Evolutionary conservation across 2,888 invertebrate genomes (phyloP), one percentile per base, ranked within the genome.

Genomic region (Venusia cambrica): DNA sequence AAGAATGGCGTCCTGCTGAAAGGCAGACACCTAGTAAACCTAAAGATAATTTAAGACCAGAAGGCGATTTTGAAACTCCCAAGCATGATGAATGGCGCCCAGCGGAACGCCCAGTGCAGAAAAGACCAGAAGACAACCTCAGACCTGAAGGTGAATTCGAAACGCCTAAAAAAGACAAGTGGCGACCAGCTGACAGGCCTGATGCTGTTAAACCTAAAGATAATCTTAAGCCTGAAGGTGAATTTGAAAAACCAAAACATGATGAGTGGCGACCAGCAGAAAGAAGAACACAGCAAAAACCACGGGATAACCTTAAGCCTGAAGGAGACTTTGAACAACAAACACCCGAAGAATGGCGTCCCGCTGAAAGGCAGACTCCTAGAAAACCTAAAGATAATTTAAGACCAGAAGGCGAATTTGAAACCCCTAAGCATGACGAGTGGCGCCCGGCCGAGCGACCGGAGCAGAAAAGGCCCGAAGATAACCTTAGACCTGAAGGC

Each of bases 241-340:
- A 88, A 0, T 89, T 90, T 29, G 88, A 87, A 45, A 58, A 64
- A 6, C 80, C 77, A 0, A 67, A 64, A 26, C 71, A 66, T 26
- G 78, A 77, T 2, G 48, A 72, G 18, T 77, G 72, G 65, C 55
- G 59, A 1, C 80, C 81, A 1, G 78, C 81, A 1, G 73, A 83
- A 51, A 54, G 62, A 5, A 67, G 29, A 12, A 38, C 25, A 0
- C 57, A 54, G 43, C 57, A 51, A 38, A 64, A 64, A 24, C 74
- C 84, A n/a, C 5, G 70, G 2, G 91, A 92, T 51, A 91, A 92
- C 55, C 55, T 92, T 0, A 72, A 64, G 22, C 89, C 90, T 0
- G 91, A 92, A 62, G 92, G 92, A 1, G 89, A 90, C 1, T 89
- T 90, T 48, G 83, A 83, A 37, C 48, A 58, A 3, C 89, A 85